Conservation (phyloP, 1,140 invertebrate genomes). For the Drosophila ambigua region DNA sequence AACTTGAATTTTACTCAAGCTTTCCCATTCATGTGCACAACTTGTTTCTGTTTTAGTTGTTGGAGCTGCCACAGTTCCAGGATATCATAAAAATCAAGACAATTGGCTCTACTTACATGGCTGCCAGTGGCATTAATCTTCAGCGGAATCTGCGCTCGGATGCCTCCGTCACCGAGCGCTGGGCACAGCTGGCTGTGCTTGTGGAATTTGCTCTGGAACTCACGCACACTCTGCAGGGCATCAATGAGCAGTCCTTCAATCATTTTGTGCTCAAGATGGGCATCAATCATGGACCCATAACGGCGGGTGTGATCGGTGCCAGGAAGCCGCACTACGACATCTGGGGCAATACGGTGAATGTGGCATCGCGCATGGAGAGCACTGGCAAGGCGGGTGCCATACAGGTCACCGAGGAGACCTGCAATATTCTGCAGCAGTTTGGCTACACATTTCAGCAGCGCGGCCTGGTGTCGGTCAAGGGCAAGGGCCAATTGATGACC, state of each 20-base stretch:
- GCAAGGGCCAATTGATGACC: constrained; percentile 97
- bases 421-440: constrained; percentile 92
- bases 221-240: constrained; percentile 93
- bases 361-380: constrained; percentile 97
- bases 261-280: constrained; percentile 97
- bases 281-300: constrained; percentile 97
- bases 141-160: constrained; percentile 88
- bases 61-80: constrained; percentile 93
- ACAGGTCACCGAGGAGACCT: constrained; percentile 97
- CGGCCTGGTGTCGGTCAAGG: constrained; percentile 96
- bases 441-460: constrained; percentile 96
- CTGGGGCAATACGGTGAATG: constrained; percentile 97
- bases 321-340: constrained; percentile 98
- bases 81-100: constrained; percentile 99
- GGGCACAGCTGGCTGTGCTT: constrained; percentile 92
- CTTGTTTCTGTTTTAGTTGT: constrained; percentile 86
- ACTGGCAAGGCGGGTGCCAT: constrained; percentile 97
- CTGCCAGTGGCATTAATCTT: constrained; percentile 94
- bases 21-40: neutral
- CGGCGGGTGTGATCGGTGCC: constrained; percentile 96
- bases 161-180: constrained; percentile 89
- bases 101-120: constrained; percentile 99
- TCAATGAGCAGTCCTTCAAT: constrained; percentile 98
- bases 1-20: neutral
- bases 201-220: constrained; percentile 96